Conservation (phyloP, 2,888 invertebrate species). For the Acleris sparsana region DNA sequence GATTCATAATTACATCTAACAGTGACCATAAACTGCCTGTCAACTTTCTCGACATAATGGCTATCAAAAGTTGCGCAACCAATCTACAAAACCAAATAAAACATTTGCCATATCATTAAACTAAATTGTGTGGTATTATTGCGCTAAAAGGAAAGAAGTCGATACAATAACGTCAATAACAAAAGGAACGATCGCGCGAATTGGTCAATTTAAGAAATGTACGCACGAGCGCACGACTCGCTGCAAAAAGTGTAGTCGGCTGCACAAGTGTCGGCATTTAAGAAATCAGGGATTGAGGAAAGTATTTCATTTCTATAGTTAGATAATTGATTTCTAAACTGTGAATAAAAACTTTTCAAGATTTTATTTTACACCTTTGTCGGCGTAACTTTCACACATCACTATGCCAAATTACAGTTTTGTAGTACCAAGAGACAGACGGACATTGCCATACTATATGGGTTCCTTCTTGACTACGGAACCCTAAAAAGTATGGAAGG, state of each 20-base stretch:
- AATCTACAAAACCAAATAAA: conserved; percentile 10
- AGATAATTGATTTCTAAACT: no score
- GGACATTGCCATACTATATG: no score
- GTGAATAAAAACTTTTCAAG: no score
- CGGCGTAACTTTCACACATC: no score
- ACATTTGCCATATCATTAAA: conserved; percentile 31
- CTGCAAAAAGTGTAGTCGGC: conserved; percentile 5
- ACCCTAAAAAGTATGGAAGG: no score
- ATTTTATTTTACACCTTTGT: no score
- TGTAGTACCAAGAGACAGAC: no score
- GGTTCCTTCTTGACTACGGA: no score
- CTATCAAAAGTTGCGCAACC: conserved; percentile 14
- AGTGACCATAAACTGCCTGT: conserved; percentile 18
- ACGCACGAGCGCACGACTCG: conserved; percentile 33
- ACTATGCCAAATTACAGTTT: no score
- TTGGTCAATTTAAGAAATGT: conserved; percentile 36
- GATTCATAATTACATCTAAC: conserved; percentile 12
- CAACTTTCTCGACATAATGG: conserved; percentile 15
- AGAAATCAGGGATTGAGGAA: background rate
- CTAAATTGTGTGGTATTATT: conserved; percentile 21
- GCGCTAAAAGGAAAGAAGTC: conserved; percentile 29
- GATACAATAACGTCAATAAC: conserved; percentile 18
- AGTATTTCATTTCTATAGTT: background rate
- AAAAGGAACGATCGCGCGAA: conserved; percentile 28
- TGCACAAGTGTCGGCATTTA: background rate